Evolutionary conservation across 1,140 invertebrate genomes (phyloP), one percentile per base, ranked within the genome.

Genomic region (Andrena cerasifolii): DNA sequence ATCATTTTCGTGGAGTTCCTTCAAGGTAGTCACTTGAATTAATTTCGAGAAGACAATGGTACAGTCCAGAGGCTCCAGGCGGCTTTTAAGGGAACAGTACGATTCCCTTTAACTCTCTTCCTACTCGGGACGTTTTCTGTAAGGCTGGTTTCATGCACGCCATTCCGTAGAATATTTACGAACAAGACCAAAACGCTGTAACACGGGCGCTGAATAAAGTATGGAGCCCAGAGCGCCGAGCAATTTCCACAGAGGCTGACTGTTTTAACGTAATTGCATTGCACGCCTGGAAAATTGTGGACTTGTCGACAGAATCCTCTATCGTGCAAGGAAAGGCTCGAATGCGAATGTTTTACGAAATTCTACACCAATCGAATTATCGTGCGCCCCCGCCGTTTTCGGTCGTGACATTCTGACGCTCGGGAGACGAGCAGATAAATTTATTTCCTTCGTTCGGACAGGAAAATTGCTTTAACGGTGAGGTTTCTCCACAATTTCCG

Each of bases 261-360:
- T 21, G 47, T 54, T 74, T 53, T 47, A 14, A 33, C n/a, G 47
- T 63, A 74, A 74, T 74, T 74, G 59, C 47, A 65, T 65, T 40
- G 31, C 24, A 24, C 59, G 31, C 2, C 21, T 28, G 49, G 61
- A 61, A 67, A 72, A 36, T 43, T n/a, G 59, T 61, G n/a, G n/a
- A n/a, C n/a, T n/a, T n/a, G n/a, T n/a, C n/a, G n/a, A n/a, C n/a
- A n/a, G n/a, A n/a, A n/a, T n/a, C n/a, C n/a, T n/a, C n/a, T n/a
- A n/a, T n/a, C n/a, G n/a, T n/a, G n/a, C n/a, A n/a, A n/a, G n/a
- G n/a, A n/a, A n/a, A n/a, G n/a, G n/a, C n/a, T n/a, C n/a, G n/a
- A n/a, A n/a, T n/a, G n/a, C n/a, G n/a, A n/a, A n/a, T n/a, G n/a
- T n/a, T n/a, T n/a, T n/a, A n/a, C n/a, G n/a, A n/a, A n/a, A n/a